Base-by-base conservation (phyloP, 2,797 vertebrate species). In the Catostomus latipinnis region DNA sequence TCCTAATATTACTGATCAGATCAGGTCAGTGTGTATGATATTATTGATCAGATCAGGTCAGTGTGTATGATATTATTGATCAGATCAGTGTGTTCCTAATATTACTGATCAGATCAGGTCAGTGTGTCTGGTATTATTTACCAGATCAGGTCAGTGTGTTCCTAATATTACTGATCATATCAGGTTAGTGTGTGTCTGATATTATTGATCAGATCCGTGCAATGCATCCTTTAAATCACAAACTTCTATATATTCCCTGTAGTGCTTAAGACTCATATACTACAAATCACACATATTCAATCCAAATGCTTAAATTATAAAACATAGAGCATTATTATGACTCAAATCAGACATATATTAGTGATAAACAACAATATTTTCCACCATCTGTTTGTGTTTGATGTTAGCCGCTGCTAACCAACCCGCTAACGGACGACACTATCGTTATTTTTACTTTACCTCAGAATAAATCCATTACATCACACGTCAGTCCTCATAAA, bases 351-450 rank as follows among this genome's bases (percentile, higher is more conserved):
- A 14, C 52, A 16, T 0, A 57, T 6, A 18, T 22, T 4, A 43
- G 12, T 43, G 54, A 14, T 7, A 58, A 14, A 34, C 34, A 34
- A 2, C 1, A 12, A 34, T 14, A 56, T 14, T 76, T 48, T 7
- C 16, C 45, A 34, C 16, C 18, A 78, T 78, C 57, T 70, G 61
- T 72, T 10, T 57, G 53, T 73, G 18, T 80, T 70, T 46, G 34
- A 34, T 34, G 65, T 72, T 83, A 78, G 74, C 68, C 62, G 57
- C 75, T 73, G 75, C 74, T 81, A 84, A 76, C 66, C 46, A 58
- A 54, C 48, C 43, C 57, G 69, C 62, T 77, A 77, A 60, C 79
- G 50, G 68, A 73, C 70, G 53, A 16, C 70, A 58, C 14, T 9
- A 5, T 9, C 13, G 61, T 48, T 73, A 16, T 34, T 34, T 34